These are phyloP conservation scores for Acanthococcus lagerstroemiae DNA, from an alignment of 2,888 invertebrate species.

Conservation along the genomic window DNA sequence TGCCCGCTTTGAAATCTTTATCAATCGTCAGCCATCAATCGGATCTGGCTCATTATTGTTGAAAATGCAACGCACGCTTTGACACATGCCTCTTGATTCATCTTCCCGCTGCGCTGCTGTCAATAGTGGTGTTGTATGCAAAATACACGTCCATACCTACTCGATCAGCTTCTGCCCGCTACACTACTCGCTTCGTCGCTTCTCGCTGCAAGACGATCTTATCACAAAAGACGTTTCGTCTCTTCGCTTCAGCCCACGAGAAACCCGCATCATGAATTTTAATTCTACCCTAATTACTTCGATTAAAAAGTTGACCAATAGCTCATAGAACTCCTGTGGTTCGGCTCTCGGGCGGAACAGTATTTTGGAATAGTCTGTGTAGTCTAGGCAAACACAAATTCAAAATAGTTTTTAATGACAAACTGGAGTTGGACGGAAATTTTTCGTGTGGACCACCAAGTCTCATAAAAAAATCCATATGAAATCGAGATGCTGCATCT, in stretches of 20 bases:
- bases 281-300: not conserved
- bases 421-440: no score
- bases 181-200: not conserved
- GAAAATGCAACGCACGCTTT: constrained; percentile 24
- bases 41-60: constrained; percentile 26
- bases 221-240: not conserved
- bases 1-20: constrained; percentile 19
- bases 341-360: no score
- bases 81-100: constrained; percentile 19
- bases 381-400: no score
- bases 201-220: not conserved
- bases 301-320: not conserved
- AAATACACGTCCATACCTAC: constrained; percentile 13
- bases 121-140: constrained; percentile 18
- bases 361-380: no score
- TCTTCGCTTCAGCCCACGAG: not conserved
- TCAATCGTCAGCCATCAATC: constrained; percentile 26
- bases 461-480: no score
- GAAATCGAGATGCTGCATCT: no score
- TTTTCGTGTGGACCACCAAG: no score
- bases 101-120: not conserved
- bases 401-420: no score
- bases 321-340: no score
- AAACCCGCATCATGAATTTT: not conserved
- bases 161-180: not conserved